Evolutionary conservation across 2,113 vertebrate species (phyloP).

Genomic region (Megalops atlanticus): DNA sequence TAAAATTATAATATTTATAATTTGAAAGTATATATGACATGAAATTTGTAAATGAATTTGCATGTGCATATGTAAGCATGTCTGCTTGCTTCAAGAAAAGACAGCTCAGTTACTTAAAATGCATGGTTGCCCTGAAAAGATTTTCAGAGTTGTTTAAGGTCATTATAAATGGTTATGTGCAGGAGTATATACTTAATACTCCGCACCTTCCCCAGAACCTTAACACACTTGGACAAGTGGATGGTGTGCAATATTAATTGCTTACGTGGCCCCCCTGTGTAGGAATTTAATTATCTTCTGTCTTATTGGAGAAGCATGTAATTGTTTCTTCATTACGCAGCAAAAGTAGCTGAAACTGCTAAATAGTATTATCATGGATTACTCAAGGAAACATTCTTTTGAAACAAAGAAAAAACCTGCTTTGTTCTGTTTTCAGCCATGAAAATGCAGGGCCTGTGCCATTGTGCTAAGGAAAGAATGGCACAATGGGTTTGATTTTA

Average conservation of each 20-base stretch:
- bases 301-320: conserved; percentile 23
- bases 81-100: no score
- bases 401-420: no score
- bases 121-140: not conserved
- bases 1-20: not conserved
- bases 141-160: not conserved
- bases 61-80: no score
- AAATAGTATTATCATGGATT: no score
- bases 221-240: conserved; percentile 74
- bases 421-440: no score
- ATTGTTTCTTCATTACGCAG: conserved; percentile 19
- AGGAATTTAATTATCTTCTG: conserved; percentile 32
- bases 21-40: conserved; percentile 58
- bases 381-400: no score
- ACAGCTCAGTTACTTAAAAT: not conserved
- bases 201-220: conserved; percentile 54
- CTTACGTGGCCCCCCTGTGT: conserved; percentile 54
- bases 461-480: no score
- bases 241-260: conserved; percentile 75
- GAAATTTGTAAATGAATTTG: no score
- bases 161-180: not conserved
- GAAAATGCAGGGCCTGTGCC: no score
- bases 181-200: conserved; percentile 40
- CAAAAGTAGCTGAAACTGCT: no score
- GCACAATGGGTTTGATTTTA: no score